Evolutionary conservation across 2,113 vertebrate genomes (phyloP).

Genomic region (Prunella fulvescens): DNA sequence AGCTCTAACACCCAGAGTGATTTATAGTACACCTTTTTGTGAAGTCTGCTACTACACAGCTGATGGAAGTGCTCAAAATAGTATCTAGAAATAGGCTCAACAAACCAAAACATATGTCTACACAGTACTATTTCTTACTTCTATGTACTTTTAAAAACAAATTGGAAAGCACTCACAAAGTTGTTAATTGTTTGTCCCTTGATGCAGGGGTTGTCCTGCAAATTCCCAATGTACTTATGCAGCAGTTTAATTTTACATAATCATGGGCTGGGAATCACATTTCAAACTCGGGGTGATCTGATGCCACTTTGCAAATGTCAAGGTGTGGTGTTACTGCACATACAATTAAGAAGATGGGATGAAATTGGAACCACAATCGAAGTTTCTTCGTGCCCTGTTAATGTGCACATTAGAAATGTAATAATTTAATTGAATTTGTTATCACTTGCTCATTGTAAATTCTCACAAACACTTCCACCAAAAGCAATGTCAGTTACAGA

Average conservation of each 20-base stretch:
- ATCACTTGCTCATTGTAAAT: background rate
- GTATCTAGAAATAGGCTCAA: background rate
- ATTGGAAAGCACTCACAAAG: background rate
- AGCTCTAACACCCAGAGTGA: constrained; percentile 33
- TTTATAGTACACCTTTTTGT: constrained; percentile 43
- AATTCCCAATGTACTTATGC: constrained; percentile 23
- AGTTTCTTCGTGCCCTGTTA: constrained; percentile 61
- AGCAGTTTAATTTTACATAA: constrained; percentile 66
- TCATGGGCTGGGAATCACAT: constrained; percentile 65
- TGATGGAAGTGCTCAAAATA: constrained; percentile 20
- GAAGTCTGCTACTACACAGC: background rate
- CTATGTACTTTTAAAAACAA: background rate
- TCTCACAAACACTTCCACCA: background rate
- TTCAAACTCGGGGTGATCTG: constrained; percentile 73
- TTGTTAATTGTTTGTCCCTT: background rate
- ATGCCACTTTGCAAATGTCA: constrained; percentile 56
- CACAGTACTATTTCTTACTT: background rate
- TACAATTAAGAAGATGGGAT: constrained; percentile 78
- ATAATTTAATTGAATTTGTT: constrained; percentile 46
- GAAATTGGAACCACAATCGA: constrained; percentile 68
- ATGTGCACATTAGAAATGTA: constrained; percentile 54
- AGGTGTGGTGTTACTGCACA: constrained; percentile 73
- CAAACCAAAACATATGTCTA: background rate
- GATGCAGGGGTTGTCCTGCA: background rate
- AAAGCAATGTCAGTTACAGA: background rate